phyloP scores from a whole-genome alignment of 2,113 vertebrate species.

The Laticauda laticaudata region DNA sequence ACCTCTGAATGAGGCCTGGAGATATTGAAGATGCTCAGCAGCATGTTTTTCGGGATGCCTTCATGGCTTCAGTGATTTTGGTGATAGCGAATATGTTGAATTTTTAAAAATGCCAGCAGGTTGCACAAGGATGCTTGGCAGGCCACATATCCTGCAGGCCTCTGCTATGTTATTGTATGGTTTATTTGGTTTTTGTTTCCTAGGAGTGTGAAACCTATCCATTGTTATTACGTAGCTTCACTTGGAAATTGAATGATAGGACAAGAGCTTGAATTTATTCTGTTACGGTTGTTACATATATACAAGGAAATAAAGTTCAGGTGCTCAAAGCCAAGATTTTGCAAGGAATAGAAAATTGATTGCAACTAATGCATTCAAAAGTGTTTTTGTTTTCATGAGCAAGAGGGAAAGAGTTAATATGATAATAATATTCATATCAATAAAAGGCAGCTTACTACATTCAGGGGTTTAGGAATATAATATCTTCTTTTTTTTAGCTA shows the following conservation, averaged over 20 bases:
- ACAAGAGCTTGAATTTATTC: neutral
- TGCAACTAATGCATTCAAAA: neutral
- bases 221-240: neutral
- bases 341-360: neutral
- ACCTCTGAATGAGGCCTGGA: neutral
- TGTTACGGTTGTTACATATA: neutral
- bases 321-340: neutral
- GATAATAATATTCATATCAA: neutral
- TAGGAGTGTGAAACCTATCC: neutral
- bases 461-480: neutral
- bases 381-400: neutral
- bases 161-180: neutral
- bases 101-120: neutral
- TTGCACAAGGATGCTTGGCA: neutral
- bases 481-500: neutral
- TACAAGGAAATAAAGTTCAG: neutral
- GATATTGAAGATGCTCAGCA: neutral
- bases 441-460: neutral
- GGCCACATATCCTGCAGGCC: neutral
- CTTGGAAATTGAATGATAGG: neutral
- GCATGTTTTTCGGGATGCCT: neutral
- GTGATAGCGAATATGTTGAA: neutral
- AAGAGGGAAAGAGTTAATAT: neutral
- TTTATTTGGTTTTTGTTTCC: neutral
- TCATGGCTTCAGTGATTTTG: neutral